Evolutionary conservation across 2,113 vertebrate species (phyloP), one percentile per base, ranked within the genome.

Genomic region (Sinocyclocheilus anshuiensis): DNA sequence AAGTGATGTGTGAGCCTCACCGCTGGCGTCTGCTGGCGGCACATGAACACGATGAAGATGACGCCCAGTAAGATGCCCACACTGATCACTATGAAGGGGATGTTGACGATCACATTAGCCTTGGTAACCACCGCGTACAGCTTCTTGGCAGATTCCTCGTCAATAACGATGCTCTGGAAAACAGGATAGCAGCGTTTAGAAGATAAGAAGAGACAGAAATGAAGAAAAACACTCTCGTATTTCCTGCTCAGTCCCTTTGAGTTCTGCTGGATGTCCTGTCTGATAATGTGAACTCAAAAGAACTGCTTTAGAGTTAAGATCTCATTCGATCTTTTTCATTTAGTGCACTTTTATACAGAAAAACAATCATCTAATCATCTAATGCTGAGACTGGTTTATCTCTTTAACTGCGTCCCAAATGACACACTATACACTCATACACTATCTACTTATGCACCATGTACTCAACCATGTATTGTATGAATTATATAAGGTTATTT

Each of bases 51-150:
- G 80, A 95, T 93, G 88, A 98, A 98, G 84, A 96, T 2, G 57
- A 94, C 84, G n/a, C 97, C 98, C 42, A 97, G 92, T 65, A 96
- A 13, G 89, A 98, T 93, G 15, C 96, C 98, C 0, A 97, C 81
- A 0, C 94, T 95, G 90, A 99, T 96, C 86, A 99, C 89, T 18
- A 99, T 93, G 1, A 97, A 99, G 0, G 98, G 98, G 45, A 98
- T 91, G 88, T 95, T 97, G 85, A 94, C 94, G 84, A 98, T 81
- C 6, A 97, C 89, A 11, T 93, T 91, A 42, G 95, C 92, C 78
- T 94, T 77, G 1, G 92, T 81, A 22, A 96, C 89, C 33, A 96
- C 84, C 0, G 29, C 83, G 29, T 86, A 91, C 63, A 99, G 91
- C 89, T 95, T 97, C 77, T 20, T 78, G 24, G 93, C 96, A 10